These are phyloP conservation scores for Euleptes europaea DNA, from an alignment of 2,113 vertebrate species.

Conservation along the genomic window DNA sequence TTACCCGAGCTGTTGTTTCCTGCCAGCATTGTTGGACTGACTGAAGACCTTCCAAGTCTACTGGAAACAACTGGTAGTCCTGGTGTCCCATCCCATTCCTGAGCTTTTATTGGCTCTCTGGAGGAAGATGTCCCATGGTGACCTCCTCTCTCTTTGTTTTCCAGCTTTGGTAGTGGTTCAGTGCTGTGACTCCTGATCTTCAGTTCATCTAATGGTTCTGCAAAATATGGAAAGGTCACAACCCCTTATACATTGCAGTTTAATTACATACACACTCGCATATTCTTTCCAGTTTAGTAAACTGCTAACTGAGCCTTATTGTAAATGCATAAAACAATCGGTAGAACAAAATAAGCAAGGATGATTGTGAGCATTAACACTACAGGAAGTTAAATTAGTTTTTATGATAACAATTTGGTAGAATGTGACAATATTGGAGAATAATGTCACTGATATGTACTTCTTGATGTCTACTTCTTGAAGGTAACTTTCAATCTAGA, in stretches of 20 bases:
- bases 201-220: conserved; percentile 81
- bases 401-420: not conserved
- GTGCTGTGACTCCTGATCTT: conserved; percentile 87
- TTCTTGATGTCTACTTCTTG: too few relatives aligned
- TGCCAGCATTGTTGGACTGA: conserved; percentile 88
- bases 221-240: conserved; percentile 37
- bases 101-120: conserved; percentile 89
- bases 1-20: conserved; percentile 87
- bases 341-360: not conserved
- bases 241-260: not conserved
- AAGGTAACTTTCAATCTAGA: not conserved
- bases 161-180: conserved; percentile 86
- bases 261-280: not conserved
- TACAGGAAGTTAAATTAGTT: not conserved
- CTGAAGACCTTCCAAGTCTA: conserved; percentile 88
- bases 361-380: not conserved
- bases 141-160: conserved; percentile 82
- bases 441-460: not conserved
- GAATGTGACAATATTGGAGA: not conserved
- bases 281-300: not conserved
- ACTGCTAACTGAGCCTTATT: not conserved
- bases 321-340: not conserved
- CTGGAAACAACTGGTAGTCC: conserved; percentile 83
- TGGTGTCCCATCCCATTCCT: conserved; percentile 88
- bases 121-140: conserved; percentile 76